Evolutionary conservation across 2,797 vertebrate species (phyloP), one percentile per base, ranked within the genome.

Genomic region (Pseudochirops corinnae): DNA sequence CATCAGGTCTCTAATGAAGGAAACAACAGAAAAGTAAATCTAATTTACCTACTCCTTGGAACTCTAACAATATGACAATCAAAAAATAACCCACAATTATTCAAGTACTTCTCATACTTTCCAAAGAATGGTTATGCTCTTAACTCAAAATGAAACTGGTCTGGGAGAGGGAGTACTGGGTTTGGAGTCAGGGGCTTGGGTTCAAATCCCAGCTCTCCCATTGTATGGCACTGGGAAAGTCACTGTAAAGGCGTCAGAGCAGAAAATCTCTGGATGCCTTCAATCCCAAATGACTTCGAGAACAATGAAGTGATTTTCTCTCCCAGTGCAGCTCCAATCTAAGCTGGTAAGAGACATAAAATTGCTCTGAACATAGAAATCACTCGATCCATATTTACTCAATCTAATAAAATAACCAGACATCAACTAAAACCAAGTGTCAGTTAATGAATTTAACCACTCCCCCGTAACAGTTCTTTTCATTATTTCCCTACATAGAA

Each of bases 221-320:
- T 18, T 10, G n/a, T 39, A 39, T 39, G 5, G 21, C 29, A 46
- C 3, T 24, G 10, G 24, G n/a, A 9, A 87, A 87, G 18, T 26
- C 39, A 87, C 74, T 26, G 24, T 39, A 50, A 26, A 39, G 7
- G 26, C 3, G 7, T 50, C 12, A 50, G 39, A 50, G 11, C 2
- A 46, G 13, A 50, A 50, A 87, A 26, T 11, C 21, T 87, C 21
- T 46, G 21, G 21, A 82, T 82, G n/a, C 18, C 46, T 82, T 24
- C n/a, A 39, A 82, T 46, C 92, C 60, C n/a, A 92, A 95, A 94
- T 94, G 93, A 60, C 28, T 74, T 96, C 96, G 96, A 97, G 96
- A 93, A 93, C 91, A 95, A 28, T 95, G 62, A 96, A 87, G 57
- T 91, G 21, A 82, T 39, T 39, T 82, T 82, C 21, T 46, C 9